Conservation (phyloP, 53 echinoderm and acorn worm species). For the Paelopatides confundens region DNA sequence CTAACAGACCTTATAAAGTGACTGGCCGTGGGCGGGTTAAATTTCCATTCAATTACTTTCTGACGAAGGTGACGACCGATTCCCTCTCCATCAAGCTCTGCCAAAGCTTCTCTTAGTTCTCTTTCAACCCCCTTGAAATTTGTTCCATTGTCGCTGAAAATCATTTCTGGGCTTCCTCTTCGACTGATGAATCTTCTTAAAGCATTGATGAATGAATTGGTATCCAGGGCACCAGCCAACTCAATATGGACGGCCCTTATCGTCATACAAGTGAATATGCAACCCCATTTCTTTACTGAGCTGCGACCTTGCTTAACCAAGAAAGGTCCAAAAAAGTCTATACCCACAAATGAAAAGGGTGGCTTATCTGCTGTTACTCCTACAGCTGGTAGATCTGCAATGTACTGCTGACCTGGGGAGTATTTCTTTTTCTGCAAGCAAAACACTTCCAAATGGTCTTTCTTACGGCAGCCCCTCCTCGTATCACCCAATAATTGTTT, state of each 20-base stretch:
- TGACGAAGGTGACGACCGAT: conserved; percentile 35
- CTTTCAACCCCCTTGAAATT: conserved; percentile 63
- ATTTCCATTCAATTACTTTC: conserved; percentile 62
- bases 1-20: conserved; percentile 44
- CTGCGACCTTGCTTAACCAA: conserved; percentile 63
- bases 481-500: conserved; percentile 64
- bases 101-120: conserved; percentile 53
- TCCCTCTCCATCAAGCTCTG: conserved; percentile 35
- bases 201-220: conserved; percentile 72
- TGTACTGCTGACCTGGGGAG: conserved; percentile 52
- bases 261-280: conserved; percentile 65
- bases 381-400: conserved; percentile 64
- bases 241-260: conserved; percentile 70
- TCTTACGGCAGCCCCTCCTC: conserved; percentile 56
- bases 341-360: conserved; percentile 59
- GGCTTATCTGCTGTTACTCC: conserved; percentile 72
- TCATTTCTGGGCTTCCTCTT: conserved; percentile 63
- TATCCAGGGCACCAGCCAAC: conserved; percentile 54
- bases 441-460: conserved; percentile 70
- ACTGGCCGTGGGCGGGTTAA: conserved; percentile 69
- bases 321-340: conserved; percentile 74
- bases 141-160: conserved; percentile 72
- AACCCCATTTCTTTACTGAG: conserved; percentile 62
- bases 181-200: conserved; percentile 61
- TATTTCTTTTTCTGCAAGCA: conserved; percentile 56